A percentile compares a stretch with the other conserved stretches of the same genome.
phyloP scores from a whole-genome alignment of 2,888 invertebrate genomes.

The Panzeria rudis region DNA sequence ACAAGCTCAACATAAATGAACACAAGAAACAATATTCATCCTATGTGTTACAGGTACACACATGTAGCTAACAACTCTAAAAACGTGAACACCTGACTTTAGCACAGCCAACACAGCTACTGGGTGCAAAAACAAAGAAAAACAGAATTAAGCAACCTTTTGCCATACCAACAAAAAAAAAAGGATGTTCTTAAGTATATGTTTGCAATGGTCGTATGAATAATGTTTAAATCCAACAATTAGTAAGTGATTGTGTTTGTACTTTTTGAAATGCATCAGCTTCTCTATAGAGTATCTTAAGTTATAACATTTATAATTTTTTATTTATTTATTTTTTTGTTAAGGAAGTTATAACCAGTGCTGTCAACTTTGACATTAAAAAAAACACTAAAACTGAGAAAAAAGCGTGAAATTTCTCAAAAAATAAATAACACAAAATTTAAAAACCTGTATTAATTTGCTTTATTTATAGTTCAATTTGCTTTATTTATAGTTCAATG shows the following conservation, averaged over 20 bases:
- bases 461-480: no score
- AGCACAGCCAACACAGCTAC: slow-evolving; percentile 28
- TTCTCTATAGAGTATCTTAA: not conserved
- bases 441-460: no score
- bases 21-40: slow-evolving; percentile 17
- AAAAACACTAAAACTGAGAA: no score
- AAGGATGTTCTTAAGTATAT: slow-evolving; percentile 60
- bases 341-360: slow-evolving; percentile 39
- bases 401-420: no score
- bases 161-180: slow-evolving; percentile 34
- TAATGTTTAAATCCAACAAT: slow-evolving; percentile 56
- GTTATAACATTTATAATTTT: not conserved
- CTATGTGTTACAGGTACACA: not conserved
- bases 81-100: slow-evolving; percentile 63
- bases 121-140: slow-evolving; percentile 20
- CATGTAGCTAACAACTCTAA: slow-evolving; percentile 22
- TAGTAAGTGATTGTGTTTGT: slow-evolving; percentile 49
- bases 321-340: not conserved
- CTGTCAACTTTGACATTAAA: no score
- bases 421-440: no score
- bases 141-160: slow-evolving; percentile 29
- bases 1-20: slow-evolving; percentile 19
- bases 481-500: no score
- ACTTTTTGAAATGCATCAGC: slow-evolving; percentile 40
- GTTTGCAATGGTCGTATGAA: slow-evolving; percentile 35